phyloP scores from a whole-genome alignment of 1,140 invertebrate species.

The Stenopsyche tienmushanensis region DNA sequence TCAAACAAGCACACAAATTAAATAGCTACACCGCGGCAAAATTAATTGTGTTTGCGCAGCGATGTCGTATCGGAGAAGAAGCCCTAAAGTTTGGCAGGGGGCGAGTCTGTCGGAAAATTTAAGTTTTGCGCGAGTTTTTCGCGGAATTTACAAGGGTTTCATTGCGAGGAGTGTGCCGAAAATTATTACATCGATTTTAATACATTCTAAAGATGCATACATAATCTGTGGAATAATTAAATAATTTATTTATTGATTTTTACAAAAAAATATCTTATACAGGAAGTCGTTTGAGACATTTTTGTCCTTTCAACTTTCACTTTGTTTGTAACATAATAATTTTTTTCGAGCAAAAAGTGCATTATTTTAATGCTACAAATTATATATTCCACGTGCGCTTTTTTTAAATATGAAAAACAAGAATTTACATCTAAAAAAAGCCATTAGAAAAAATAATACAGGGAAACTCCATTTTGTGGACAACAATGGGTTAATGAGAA shows the following conservation, averaged over 20 bases:
- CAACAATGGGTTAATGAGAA: neutral
- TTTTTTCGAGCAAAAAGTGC: too few relatives aligned
- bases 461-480: neutral
- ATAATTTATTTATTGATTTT: too few relatives aligned
- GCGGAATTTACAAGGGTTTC: slow-evolving; percentile 1
- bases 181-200: slow-evolving; percentile 3
- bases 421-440: too few relatives aligned
- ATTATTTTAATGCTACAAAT: too few relatives aligned
- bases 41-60: slow-evolving; percentile 16
- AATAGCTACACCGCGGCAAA: slow-evolving; percentile 13
- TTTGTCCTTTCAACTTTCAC: too few relatives aligned
- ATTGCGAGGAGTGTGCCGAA: neutral
- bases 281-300: too few relatives aligned
- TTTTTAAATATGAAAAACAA: too few relatives aligned
- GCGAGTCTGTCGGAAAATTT: slow-evolving; percentile 14
- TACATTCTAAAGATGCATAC: slow-evolving; percentile 1
- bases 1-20: slow-evolving; percentile 7
- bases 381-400: too few relatives aligned
- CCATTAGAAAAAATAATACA: neutral
- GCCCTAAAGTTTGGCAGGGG: slow-evolving; percentile 4
- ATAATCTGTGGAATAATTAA: slow-evolving; percentile 12
- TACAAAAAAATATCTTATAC: too few relatives aligned
- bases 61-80: neutral
- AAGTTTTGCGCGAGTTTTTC: neutral
- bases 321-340: too few relatives aligned